Percentiles rank a stretch among this genome's conserved stretches.
Conservation (phyloP, 2,888 invertebrate species). For the Ecdyonurus torrentis region DNA sequence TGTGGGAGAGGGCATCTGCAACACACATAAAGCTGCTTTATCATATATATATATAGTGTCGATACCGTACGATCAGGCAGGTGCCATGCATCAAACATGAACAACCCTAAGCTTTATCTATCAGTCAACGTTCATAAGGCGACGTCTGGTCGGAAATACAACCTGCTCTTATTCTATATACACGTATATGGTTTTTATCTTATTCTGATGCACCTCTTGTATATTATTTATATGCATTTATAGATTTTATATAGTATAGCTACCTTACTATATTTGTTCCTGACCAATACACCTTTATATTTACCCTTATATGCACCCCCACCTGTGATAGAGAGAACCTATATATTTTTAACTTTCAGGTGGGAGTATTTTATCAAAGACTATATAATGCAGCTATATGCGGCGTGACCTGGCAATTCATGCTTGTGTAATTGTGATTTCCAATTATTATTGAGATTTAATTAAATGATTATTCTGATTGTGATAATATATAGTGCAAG, state of each 20-base stretch:
- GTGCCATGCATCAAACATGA: background rate
- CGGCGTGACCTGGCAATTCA: no score
- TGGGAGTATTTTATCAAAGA: no score
- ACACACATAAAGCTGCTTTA: background rate
- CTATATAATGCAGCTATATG: no score
- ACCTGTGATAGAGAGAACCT: no score
- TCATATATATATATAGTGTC: background rate
- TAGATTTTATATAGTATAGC: no score
- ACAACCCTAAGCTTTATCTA: background rate
- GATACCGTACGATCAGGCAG: background rate
- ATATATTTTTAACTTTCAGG: no score
- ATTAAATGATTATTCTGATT: no score
- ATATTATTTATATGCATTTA: no score
- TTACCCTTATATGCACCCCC: background rate
- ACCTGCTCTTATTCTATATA: background rate
- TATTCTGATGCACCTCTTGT: background rate
- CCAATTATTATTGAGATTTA: no score
- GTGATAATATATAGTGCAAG: no score
- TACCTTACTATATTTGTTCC: background rate
- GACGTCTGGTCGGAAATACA: background rate
- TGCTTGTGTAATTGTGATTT: no score
- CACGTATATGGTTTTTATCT: background rate
- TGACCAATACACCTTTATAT: background rate
- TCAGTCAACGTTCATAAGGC: no score
- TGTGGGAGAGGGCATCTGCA: background rate